Evolutionary conservation across 2,888 invertebrate species (phyloP), one percentile per base, ranked within the genome.

Genomic region (Meta bourneti): DNA sequence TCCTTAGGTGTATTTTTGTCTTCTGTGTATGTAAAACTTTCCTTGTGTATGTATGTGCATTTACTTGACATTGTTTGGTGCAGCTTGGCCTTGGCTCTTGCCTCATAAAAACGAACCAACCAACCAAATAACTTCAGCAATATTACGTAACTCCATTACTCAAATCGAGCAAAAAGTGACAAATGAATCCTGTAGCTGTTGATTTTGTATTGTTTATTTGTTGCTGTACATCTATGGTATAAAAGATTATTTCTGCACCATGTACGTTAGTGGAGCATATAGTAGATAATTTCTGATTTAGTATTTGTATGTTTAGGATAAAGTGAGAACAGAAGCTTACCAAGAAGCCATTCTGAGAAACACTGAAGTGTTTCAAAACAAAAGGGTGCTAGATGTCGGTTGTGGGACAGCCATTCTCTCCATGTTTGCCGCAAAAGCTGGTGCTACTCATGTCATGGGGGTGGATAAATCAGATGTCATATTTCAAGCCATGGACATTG

Each of bases 401-500:
- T 95, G 95, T 94, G 95, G 95, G 5, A 95, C 95, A 94, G 96
- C 98, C 51, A 97, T 99, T 93, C 95, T 99, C 51, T 98, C 98
- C 1, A 95, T 98, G 94, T 98, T 98, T 95, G 98, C 98, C 95
- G 98, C 98, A 0, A 96, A 97, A 95, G 98, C 98, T 54, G 98
- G 98, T n/a, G 98, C 98, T 7, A 96, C 96, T 90, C 97, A 97
- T 95, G 98, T 95, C 71, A 94, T 95, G 77, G 95, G 94, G 34
- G 95, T 95, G 19, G 95, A 96, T 93, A 94, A 95, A 93, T 95
- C 95, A 20, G 95, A 95, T 72, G 95, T 95, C 81, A 94, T 95
- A 75, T 95, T 95, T 93, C 94, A 95, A 90, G 95, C 95, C 6
- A 95, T 95, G 94, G 95, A 95, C 90, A 95, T 95, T 92, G 94